Evolutionary conservation across 2,888 invertebrate species (phyloP).

Genomic region (Caenorhabditis angaria): DNA sequence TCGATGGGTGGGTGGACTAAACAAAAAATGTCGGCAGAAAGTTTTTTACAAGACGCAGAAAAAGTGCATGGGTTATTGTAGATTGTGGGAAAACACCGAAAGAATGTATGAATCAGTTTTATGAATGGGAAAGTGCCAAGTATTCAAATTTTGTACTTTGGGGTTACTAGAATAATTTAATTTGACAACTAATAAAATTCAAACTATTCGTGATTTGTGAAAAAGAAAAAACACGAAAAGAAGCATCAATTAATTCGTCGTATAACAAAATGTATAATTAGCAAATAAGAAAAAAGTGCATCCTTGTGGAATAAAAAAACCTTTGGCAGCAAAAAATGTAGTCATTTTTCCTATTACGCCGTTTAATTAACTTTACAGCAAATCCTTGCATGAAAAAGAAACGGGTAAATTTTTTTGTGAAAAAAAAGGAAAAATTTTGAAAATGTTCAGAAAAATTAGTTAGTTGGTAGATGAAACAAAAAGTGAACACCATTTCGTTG

Average conservation of each 20-base stretch:
- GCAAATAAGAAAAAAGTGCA: background rate
- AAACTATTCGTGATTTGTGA: too few species aligned
- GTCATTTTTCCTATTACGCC: background rate
- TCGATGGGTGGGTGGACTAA: background rate
- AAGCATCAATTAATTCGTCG: constrained; percentile 1
- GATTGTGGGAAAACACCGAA: background rate
- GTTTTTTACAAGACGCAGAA: background rate
- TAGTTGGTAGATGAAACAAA: background rate
- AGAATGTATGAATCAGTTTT: too few species aligned
- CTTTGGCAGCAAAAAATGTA: background rate
- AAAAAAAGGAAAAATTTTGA: background rate
- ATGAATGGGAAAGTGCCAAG: too few species aligned
- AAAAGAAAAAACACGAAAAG: background rate
- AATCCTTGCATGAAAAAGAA: background rate
- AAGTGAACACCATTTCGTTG: background rate
- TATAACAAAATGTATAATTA: constrained; percentile 2
- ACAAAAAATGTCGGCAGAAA: background rate
- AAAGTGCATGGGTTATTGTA: background rate
- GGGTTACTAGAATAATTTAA: too few species aligned
- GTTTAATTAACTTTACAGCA: background rate
- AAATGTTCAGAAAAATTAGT: background rate
- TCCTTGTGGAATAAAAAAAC: background rate
- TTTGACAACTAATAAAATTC: too few species aligned
- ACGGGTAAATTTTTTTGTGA: background rate
- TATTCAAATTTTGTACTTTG: too few species aligned